These are phyloP conservation scores for Nycticorax nycticorax DNA, from an alignment of 2,113 vertebrate genomes.

Conservation along the genomic window DNA sequence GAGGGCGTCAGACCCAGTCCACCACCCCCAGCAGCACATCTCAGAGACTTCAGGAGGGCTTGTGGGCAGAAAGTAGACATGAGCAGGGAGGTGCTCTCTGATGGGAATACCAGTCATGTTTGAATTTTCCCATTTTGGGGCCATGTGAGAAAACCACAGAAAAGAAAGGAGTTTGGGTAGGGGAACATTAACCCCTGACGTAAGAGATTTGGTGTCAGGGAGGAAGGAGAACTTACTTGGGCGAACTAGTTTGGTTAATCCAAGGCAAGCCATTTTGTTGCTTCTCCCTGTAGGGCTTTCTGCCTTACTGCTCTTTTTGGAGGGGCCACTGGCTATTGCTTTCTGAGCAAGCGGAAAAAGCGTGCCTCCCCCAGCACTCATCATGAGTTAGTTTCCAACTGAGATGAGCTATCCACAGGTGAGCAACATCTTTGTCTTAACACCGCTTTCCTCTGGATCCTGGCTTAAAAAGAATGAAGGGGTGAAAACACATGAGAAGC, in stretches of 20 bases:
- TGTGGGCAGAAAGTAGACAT: neutral
- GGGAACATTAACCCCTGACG: neutral
- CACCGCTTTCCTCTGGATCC: neutral
- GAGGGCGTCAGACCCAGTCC: neutral
- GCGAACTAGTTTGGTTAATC: neutral
- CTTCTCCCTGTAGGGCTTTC: neutral
- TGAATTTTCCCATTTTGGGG: neutral
- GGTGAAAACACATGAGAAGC: neutral
- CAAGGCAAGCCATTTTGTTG: neutral
- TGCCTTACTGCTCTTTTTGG: neutral
- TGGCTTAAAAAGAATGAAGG: neutral
- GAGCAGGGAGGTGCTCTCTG: neutral
- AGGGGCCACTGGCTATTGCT: neutral
- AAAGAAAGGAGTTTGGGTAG: neutral
- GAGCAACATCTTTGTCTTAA: neutral
- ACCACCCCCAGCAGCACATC: neutral
- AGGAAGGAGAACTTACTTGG: neutral
- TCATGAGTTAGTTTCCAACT: neutral
- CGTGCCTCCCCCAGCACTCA: neutral
- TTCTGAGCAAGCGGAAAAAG: neutral
- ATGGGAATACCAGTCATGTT: neutral
- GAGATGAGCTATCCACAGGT: conserved; percentile 13
- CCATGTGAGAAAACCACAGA: rapidly evolving
- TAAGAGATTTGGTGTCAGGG: neutral
- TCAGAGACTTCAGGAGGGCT: neutral